Percentiles rank a stretch among this genome's conserved stretches.
Evolutionary conservation across 37 sponge, comb jelly and placozoan genomes (phyloP).

Genomic region (Axinella damicornis): DNA sequence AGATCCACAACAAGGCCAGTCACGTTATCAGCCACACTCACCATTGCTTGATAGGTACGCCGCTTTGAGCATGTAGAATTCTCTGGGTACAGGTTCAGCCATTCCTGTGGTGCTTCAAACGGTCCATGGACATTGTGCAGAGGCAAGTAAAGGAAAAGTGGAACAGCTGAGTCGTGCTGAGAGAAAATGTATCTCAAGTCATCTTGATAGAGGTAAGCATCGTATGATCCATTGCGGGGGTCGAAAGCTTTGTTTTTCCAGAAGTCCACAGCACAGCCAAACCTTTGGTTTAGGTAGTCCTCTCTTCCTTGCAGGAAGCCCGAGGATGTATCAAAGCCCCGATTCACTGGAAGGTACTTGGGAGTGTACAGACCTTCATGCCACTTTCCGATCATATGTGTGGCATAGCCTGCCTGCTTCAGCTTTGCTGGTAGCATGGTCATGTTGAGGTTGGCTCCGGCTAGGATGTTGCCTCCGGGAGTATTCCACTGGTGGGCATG

Average conservation of each 20-base stretch:
- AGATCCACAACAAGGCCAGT: conserved; percentile 44
- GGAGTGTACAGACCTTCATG: conserved; percentile 20
- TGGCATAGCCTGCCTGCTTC: conserved; percentile 20
- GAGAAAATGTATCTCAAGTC: background rate
- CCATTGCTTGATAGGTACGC: conserved; percentile 49
- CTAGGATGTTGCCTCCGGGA: background rate
- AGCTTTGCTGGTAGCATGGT: conserved; percentile 49
- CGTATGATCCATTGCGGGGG: conserved; percentile 19
- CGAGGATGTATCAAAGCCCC: conserved; percentile 30
- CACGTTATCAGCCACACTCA: conserved; percentile 56
- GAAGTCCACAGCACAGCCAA: conserved; percentile 1
- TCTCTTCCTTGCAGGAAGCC: conserved; percentile 28
- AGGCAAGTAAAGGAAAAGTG: conserved; percentile 67
- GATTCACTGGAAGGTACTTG: conserved; percentile 19
- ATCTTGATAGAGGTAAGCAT: background rate
- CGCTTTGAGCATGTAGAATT: background rate
- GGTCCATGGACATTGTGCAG: conserved; percentile 45
- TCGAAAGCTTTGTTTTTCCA: conserved; percentile 1
- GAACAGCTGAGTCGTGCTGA: conserved; percentile 27
- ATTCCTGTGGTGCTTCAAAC: conserved; percentile 57
- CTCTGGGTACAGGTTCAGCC: background rate
- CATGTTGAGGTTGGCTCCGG: conserved; percentile 14
- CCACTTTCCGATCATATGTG: conserved; percentile 51
- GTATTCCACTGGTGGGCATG: conserved; percentile 26
- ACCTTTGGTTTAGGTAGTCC: conserved; percentile 5